phyloP scores from a whole-genome alignment of 2,113 vertebrate species.

The Brachirus orientalis region DNA sequence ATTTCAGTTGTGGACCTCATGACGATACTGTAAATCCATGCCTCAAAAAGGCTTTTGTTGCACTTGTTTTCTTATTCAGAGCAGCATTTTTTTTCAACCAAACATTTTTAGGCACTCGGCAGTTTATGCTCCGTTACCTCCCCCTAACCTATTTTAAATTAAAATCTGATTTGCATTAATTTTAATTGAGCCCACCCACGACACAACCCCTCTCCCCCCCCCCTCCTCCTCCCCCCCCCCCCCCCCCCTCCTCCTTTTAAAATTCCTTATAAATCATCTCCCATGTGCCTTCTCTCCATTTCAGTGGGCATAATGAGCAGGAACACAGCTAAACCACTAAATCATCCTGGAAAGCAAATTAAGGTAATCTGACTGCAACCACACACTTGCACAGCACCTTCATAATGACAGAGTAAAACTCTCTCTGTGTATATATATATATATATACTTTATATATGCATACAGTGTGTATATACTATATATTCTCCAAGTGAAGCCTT shows the following conservation, averaged over 20 bases:
- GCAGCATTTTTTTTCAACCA: background rate
- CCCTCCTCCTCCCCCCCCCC: no score
- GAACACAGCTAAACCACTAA: constrained; percentile 46
- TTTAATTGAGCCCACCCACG: constrained; percentile 51
- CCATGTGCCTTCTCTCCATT: constrained; percentile 13
- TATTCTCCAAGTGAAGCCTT: constrained; percentile 36
- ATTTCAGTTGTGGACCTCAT: no score
- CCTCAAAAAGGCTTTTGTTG: background rate
- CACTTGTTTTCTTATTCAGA: background rate
- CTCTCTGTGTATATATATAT: no score
- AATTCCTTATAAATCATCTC: constrained; percentile 57
- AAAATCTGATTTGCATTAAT: constrained; percentile 58
- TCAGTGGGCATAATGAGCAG: constrained; percentile 54
- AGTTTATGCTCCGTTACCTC: constrained; percentile 16
- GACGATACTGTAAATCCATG: no score
- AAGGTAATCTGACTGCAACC: constrained; percentile 64
- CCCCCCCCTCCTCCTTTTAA: constrained; percentile 19
- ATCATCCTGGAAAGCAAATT: constrained; percentile 68
- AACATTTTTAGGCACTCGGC: background rate
- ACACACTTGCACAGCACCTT: constrained; percentile 54
- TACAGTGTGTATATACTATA: constrained; percentile 24
- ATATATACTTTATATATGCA: no score
- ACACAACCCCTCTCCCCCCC: no score
- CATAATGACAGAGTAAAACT: no score
- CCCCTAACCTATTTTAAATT: constrained; percentile 43